Conservation (phyloP, 2,888 invertebrate species). For the Volucella inflata region DNA sequence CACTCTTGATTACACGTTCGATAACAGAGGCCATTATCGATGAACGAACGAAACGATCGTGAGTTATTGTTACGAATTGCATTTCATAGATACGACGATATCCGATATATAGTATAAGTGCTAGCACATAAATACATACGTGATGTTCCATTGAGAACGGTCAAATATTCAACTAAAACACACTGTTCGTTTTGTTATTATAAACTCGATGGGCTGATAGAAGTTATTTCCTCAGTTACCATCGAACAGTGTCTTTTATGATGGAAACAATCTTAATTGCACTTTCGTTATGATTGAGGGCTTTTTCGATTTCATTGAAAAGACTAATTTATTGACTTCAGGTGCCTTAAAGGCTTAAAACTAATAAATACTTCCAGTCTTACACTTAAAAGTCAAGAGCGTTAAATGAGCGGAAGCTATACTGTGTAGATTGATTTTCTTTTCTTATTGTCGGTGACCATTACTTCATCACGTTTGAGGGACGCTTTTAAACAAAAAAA, state of each 20-base stretch:
- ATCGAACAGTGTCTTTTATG: background rate
- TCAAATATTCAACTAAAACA: constrained; percentile 24
- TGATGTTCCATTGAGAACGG: constrained; percentile 51
- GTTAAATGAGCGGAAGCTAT: no score
- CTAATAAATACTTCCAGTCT: no score
- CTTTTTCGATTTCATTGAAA: background rate
- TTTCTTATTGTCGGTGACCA: no score
- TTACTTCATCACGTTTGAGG: no score
- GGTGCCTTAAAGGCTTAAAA: no score
- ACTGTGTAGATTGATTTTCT: no score
- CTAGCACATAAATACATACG: no score
- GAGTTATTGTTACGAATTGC: constrained; percentile 45
- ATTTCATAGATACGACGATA: constrained; percentile 32
- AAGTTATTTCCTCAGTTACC: constrained; percentile 17
- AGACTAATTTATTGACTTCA: no score
- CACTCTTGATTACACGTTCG: constrained; percentile 68
- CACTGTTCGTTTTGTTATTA: background rate
- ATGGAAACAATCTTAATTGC: constrained; percentile 2
- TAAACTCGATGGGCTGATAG: constrained; percentile 23
- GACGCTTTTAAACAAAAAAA: no score
- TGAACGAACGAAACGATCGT: constrained; percentile 30
- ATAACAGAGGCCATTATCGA: constrained; percentile 68
- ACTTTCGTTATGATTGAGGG: constrained; percentile 40
- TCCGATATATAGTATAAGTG: no score
- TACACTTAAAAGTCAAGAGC: no score